A percentile compares a stretch with the other conserved stretches of the same genome.
Evolutionary conservation across 2,797 vertebrate species (phyloP).

Genomic region (Eleutherodactylus coqui): DNA sequence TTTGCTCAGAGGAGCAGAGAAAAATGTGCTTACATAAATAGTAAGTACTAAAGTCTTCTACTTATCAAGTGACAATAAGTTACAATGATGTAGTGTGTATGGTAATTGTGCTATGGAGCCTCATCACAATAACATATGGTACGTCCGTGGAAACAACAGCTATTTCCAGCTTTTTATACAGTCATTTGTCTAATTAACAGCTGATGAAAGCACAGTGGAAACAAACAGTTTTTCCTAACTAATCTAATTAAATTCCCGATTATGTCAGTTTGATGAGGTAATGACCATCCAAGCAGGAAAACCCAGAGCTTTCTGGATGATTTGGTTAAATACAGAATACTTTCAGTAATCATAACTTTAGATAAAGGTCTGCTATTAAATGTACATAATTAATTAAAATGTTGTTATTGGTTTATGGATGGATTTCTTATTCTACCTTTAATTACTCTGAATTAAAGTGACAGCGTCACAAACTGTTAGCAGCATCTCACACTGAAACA

Average conservation of each 20-base stretch:
- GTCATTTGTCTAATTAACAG: slow-evolving; percentile 65
- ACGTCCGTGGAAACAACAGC: slow-evolving; percentile 63
- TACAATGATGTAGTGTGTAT: slow-evolving; percentile 52
- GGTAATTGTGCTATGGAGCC: slow-evolving; percentile 62
- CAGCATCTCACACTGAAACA: too few species aligned
- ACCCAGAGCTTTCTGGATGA: slow-evolving; percentile 28
- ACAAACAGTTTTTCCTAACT: slow-evolving; percentile 61
- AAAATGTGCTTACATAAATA: not conserved
- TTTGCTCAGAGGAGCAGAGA: not conserved
- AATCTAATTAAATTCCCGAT: slow-evolving; percentile 61
- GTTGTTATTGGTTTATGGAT: not conserved
- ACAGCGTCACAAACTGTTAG: not conserved
- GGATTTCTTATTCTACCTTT: not conserved
- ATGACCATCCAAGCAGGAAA: slow-evolving; percentile 38
- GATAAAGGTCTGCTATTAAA: not conserved
- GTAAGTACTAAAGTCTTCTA: slow-evolving; percentile 12
- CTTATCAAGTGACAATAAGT: slow-evolving; percentile 40
- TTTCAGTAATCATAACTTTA: slow-evolving; percentile 7
- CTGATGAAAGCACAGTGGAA: slow-evolving; percentile 62
- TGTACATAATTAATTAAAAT: not conserved
- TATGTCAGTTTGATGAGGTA: slow-evolving; percentile 61
- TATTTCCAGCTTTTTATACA: slow-evolving; percentile 62
- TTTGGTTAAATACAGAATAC: slow-evolving; percentile 22
- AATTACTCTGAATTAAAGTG: not conserved
- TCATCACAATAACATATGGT: slow-evolving; percentile 66